phyloP scores from a whole-genome alignment of 2,888 invertebrate species.

The Notodonta ziczac region DNA sequence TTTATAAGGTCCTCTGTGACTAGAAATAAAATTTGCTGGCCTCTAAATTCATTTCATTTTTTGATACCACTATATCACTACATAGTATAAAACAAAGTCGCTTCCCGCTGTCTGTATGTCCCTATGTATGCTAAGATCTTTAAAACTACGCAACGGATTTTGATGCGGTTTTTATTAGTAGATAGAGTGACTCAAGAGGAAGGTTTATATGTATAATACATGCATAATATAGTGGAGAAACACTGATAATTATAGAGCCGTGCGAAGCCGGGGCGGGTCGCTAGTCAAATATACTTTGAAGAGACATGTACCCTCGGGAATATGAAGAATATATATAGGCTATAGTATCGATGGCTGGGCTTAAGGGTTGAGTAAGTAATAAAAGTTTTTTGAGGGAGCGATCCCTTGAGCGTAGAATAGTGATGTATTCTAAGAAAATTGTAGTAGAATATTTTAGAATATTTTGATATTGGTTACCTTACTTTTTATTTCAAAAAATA shows the following conservation, averaged over 20 bases:
- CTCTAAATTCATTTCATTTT: neutral
- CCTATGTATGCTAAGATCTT: too few species aligned
- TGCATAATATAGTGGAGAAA: too few species aligned
- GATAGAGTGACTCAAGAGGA: too few species aligned
- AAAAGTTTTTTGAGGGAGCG: conserved; percentile 22
- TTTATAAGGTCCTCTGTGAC: neutral
- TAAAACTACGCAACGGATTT: too few species aligned
- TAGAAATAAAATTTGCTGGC: neutral
- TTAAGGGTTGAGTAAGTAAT: conserved; percentile 26
- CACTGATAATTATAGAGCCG: too few species aligned
- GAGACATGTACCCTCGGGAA: neutral
- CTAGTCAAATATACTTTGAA: neutral
- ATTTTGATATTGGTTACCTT: neutral
- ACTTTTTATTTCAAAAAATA: neutral
- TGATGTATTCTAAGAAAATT: neutral
- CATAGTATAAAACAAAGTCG: too few species aligned
- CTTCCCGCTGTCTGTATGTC: too few species aligned
- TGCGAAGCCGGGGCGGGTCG: too few species aligned
- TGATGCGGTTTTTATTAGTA: too few species aligned
- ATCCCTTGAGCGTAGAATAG: conserved; percentile 19
- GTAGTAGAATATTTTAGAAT: neutral
- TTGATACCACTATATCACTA: neutral
- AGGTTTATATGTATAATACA: too few species aligned
- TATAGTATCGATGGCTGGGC: conserved; percentile 19
- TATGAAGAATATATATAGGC: conserved; percentile 6